phyloP scores from a whole-genome alignment of 2,888 invertebrate genomes.

The Epiperipatus broadwayi region DNA sequence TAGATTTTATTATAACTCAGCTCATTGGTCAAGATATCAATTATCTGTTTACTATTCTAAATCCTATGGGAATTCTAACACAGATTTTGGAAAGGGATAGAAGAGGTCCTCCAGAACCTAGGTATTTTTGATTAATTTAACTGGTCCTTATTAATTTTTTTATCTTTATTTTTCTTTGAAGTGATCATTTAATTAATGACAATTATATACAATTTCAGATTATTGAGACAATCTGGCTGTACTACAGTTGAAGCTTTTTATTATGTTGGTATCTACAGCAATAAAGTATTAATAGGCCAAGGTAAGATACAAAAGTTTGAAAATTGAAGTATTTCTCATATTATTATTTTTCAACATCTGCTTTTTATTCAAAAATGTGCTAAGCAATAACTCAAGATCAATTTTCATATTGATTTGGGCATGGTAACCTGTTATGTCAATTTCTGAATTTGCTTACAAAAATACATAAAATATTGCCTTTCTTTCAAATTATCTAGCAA shows the following conservation, averaged over 20 bases:
- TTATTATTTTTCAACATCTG: too few species aligned
- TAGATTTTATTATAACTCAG: constrained; percentile 61
- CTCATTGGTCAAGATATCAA: constrained; percentile 63
- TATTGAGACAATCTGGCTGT: constrained; percentile 55
- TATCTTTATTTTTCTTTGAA: too few species aligned
- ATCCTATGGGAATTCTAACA: constrained; percentile 52
- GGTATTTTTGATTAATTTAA: too few species aligned
- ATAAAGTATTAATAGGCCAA: constrained; percentile 56
- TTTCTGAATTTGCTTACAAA: too few species aligned
- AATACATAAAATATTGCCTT: too few species aligned
- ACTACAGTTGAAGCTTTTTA: constrained; percentile 65
- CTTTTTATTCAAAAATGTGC: too few species aligned
- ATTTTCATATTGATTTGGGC: too few species aligned
- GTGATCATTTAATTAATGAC: background rate
- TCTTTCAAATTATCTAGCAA: too few species aligned
- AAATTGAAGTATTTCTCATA: too few species aligned
- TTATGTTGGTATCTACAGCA: constrained; percentile 66
- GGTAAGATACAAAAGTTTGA: constrained; percentile 39
- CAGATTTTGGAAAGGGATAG: constrained; percentile 42
- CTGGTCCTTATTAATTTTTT: too few species aligned
- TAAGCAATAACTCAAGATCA: too few species aligned
- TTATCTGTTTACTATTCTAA: constrained; percentile 58
- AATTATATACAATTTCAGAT: constrained; percentile 31
- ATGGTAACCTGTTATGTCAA: too few species aligned
- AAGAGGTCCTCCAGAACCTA: constrained; percentile 44